Conservation (phyloP, 1,140 invertebrate genomes). For the Micrasema minimum region DNA sequence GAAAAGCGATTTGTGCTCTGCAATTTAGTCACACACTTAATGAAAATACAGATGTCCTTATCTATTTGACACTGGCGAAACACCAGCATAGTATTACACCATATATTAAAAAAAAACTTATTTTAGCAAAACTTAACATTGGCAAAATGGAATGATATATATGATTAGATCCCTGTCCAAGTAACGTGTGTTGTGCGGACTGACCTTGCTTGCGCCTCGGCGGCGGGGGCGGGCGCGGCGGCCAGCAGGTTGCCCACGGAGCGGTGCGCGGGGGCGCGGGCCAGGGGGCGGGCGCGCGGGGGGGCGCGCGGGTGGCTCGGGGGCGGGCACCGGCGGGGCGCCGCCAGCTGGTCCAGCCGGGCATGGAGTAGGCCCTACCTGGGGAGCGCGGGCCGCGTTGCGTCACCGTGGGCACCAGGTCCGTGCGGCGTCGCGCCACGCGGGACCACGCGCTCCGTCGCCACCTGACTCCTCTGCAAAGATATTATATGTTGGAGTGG, state of each 20-base stretch:
- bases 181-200: slow-evolving; percentile 2
- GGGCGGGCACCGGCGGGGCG: slow-evolving; percentile 70
- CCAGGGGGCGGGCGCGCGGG: slow-evolving; percentile 63
- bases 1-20: too few species aligned
- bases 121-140: too few species aligned
- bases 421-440: slow-evolving; percentile 85
- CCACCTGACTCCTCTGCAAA: slow-evolving; percentile 64
- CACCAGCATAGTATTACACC: too few species aligned
- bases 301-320: slow-evolving; percentile 72
- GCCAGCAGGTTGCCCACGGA: slow-evolving; percentile 42
- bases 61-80: too few species aligned
- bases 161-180: too few species aligned
- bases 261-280: slow-evolving; percentile 25
- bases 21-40: too few species aligned
- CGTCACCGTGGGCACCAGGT: slow-evolving; percentile 88
- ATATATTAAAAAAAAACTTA: too few species aligned
- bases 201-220: slow-evolving; percentile 29
- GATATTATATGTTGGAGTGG: too few species aligned
- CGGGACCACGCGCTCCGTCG: slow-evolving; percentile 71
- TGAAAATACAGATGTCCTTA: too few species aligned
- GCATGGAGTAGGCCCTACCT: slow-evolving; percentile 93
- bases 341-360: slow-evolving; percentile 87
- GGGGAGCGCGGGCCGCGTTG: slow-evolving; percentile 73
- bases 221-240: slow-evolving; percentile 42
- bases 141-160: too few species aligned